Evolutionary conservation across 2,797 vertebrate species (phyloP).

Genomic region (Cossypha polioptera): DNA sequence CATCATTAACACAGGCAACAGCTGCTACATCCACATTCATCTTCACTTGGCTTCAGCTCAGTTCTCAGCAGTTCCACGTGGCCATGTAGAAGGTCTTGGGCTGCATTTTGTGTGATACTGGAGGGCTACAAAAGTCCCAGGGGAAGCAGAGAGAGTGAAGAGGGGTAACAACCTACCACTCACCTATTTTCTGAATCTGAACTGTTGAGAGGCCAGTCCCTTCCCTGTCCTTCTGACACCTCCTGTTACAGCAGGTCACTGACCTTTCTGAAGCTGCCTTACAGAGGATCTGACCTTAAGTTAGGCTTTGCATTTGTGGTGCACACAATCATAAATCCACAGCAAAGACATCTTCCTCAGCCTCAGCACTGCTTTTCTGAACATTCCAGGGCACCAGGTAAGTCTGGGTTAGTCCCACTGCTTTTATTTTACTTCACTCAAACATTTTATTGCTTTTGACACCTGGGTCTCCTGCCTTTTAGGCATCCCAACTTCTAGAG

Average conservation of each 20-base stretch:
- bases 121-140: background rate
- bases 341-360: background rate
- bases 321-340: rapidly evolving
- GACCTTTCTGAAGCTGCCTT: background rate
- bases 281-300: background rate
- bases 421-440: background rate
- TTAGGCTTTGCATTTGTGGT: background rate
- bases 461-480: background rate
- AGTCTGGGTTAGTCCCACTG: background rate
- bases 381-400: background rate
- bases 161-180: background rate
- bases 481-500: background rate
- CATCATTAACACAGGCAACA: background rate
- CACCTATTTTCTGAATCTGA: background rate
- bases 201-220: background rate
- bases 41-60: background rate
- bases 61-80: background rate
- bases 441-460: background rate
- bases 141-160: background rate
- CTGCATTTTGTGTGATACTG: background rate
- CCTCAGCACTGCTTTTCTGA: background rate
- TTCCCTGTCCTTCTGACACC: background rate
- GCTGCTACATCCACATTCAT: background rate
- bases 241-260: background rate
- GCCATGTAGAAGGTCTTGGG: rapidly evolving